These are phyloP conservation scores for Megaustenia siamemsis DNA, from an alignment of 2,888 invertebrate genomes.

Conservation along the genomic window DNA sequence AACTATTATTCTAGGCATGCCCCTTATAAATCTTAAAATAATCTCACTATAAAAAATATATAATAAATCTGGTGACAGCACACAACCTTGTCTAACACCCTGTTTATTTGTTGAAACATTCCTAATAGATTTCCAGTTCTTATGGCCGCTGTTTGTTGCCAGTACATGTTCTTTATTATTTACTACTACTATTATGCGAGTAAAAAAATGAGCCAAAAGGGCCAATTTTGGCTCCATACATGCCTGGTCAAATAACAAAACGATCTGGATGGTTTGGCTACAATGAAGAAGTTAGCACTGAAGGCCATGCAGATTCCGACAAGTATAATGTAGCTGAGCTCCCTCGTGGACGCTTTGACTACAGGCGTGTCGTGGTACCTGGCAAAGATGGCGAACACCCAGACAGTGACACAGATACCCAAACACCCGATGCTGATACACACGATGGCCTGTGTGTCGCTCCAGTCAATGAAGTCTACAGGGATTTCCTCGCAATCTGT, in stretches of 20 bases:
- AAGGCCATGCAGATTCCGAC: constrained; percentile 76
- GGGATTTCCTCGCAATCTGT: constrained; percentile 84
- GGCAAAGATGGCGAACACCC: constrained; percentile 90
- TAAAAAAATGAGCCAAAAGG: too few relatives aligned
- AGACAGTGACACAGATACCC: constrained; percentile 89
- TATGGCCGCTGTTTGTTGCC: too few relatives aligned
- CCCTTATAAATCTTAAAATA: too few relatives aligned
- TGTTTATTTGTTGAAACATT: too few relatives aligned
- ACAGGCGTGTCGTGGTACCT: constrained; percentile 95
- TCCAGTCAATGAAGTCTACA: constrained; percentile 85
- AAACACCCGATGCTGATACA: constrained; percentile 87
- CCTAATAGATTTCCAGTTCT: too few relatives aligned
- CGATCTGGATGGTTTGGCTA: constrained; percentile 88
- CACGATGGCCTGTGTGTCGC: constrained; percentile 84
- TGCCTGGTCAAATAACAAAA: constrained; percentile 91
- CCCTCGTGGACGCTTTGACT: constrained; percentile 84
- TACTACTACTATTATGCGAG: too few relatives aligned
- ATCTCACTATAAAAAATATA: too few relatives aligned
- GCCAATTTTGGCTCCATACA: too few relatives aligned
- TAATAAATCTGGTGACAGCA: too few relatives aligned
- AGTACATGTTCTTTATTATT: too few relatives aligned
- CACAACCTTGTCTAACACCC: too few relatives aligned
- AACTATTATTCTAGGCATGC: too few relatives aligned
- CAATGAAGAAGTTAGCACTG: constrained; percentile 90
- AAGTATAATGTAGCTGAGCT: constrained; percentile 90